A percentile compares a stretch with the other conserved stretches of the same genome.
phyloP scores from a whole-genome alignment of 2,113 vertebrate genomes.

The Antechinus stuartii region DNA sequence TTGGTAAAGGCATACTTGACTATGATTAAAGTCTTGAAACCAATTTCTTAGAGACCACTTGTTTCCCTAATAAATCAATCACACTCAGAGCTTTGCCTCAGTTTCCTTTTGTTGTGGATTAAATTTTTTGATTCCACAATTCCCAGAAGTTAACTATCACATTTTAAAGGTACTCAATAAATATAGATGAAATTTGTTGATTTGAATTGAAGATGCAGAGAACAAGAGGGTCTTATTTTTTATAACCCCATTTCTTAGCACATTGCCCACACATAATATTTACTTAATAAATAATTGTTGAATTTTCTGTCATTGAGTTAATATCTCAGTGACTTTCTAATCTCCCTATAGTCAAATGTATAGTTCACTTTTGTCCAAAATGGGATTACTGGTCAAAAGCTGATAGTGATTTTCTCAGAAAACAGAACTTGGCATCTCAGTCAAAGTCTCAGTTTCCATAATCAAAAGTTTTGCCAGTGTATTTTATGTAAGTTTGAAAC shows the following conservation, averaged over 20 bases:
- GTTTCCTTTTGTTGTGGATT: neutral
- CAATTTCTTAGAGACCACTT: neutral
- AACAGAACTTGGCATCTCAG: neutral
- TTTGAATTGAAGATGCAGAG: neutral
- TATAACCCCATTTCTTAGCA: neutral
- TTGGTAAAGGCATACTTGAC: neutral
- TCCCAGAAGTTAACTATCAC: neutral
- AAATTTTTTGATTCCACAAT: too few relatives aligned
- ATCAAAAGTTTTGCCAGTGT: neutral
- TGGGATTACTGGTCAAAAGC: neutral
- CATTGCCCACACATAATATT: neutral
- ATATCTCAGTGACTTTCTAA: neutral
- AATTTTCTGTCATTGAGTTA: neutral
- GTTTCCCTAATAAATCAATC: neutral
- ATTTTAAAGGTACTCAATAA: neutral
- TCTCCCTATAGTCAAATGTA: neutral
- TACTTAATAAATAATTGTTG: neutral
- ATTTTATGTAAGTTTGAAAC: slow-evolving; percentile 31
- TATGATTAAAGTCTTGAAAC: neutral
- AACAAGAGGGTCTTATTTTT: neutral
- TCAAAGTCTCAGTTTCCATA: slow-evolving; percentile 40
- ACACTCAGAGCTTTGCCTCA: neutral
- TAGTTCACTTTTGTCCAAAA: neutral
- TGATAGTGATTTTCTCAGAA: slow-evolving; percentile 44
- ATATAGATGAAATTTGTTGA: neutral